Percentiles rank a stretch among this genome's conserved stretches.
Conservation (phyloP, 2,888 invertebrate species). For the Drosophila melanosoma region DNA sequence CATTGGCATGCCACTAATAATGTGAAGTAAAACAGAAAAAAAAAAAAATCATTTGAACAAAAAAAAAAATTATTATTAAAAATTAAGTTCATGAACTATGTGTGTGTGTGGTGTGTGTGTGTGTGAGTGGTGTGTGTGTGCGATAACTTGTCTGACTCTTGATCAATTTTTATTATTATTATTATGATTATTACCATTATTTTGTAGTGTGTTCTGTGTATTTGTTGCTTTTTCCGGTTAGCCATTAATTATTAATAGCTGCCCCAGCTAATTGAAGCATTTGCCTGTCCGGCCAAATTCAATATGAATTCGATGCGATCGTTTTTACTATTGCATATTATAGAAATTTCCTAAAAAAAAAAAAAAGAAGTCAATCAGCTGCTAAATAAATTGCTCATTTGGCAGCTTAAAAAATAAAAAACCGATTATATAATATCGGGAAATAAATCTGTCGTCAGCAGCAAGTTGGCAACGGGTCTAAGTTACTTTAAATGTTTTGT, state of each 20-base stretch:
- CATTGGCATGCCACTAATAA: slow-evolving; percentile 64
- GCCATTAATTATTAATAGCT: slow-evolving; percentile 63
- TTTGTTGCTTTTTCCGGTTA: slow-evolving; percentile 63
- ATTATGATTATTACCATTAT: slow-evolving; percentile 69
- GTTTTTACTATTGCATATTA: slow-evolving; percentile 9
- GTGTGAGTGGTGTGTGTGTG: slow-evolving; percentile 24
- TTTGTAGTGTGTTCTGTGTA: slow-evolving; percentile 34
- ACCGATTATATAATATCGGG: too few species aligned
- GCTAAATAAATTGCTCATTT: not conserved
- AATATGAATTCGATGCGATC: slow-evolving; percentile 22
- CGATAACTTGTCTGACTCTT: slow-evolving; percentile 62
- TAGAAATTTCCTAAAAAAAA: not conserved
- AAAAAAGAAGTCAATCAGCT: not conserved
- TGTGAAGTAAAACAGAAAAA: slow-evolving; percentile 63
- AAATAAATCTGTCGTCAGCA: slow-evolving; percentile 1
- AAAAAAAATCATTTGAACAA: slow-evolving; percentile 68
- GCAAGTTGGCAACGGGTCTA: not conserved
- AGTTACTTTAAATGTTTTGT: slow-evolving; percentile 31
- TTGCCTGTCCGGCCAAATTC: slow-evolving; percentile 33
- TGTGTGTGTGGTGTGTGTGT: slow-evolving; percentile 12
- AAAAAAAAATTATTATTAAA: slow-evolving; percentile 71
- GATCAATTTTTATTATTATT: slow-evolving; percentile 79
- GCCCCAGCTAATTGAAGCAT: slow-evolving; percentile 57
- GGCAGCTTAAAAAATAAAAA: not conserved
- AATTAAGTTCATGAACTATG: slow-evolving; percentile 78